Base-by-base conservation (phyloP, 2,888 invertebrate genomes). In the Crematogaster levior region DNA sequence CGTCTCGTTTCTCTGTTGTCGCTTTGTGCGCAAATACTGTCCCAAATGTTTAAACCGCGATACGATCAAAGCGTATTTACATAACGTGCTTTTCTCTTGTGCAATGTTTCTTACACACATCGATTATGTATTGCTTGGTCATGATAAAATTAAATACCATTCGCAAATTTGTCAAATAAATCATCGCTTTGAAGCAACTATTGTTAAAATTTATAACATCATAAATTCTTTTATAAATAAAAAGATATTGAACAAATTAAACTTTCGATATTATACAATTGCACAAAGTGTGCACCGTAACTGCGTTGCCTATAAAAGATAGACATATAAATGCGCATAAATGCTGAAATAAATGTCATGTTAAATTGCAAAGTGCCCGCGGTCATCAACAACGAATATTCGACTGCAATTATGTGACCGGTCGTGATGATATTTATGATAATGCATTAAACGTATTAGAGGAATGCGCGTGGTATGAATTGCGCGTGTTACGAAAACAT, bases 341-440 rank as follows among this genome's bases (percentile, higher is more conserved):
- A 75, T 43, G 40, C 18, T 70, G 24, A 77, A 77, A 77, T 77
- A 56, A 77, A 77, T 77, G 34, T 77, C 43, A 77, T 77, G 70
- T 3, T 77, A 77, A 56, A 77, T 56, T 43, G 56, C n/a, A 70
- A 77, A 77, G 53, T 56, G 43, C 56, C 51, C 21, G 70, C 53
- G 21, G 66, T 48, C 68, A 66, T 53, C 37, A 68, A 18, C 43
- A 51, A 70, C 70, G 30, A 34, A 77, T 77, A 77, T 77, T 77
- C 56, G 70, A 77, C 40, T 68, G 53, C n/a, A 53, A 18, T 53
- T 24, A 24, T 51, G 12, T 37, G 53, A 77, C 68, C 77, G 30
- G 40, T 34, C 56, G 34, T 30, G 43, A 77, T 24, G 43, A 43
- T 70, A 77, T 77, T 77, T 77, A 70, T 72, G 72, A 77, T 77